Base-by-base conservation (phyloP, 2,113 vertebrate species). In the Sialia sialis region DNA sequence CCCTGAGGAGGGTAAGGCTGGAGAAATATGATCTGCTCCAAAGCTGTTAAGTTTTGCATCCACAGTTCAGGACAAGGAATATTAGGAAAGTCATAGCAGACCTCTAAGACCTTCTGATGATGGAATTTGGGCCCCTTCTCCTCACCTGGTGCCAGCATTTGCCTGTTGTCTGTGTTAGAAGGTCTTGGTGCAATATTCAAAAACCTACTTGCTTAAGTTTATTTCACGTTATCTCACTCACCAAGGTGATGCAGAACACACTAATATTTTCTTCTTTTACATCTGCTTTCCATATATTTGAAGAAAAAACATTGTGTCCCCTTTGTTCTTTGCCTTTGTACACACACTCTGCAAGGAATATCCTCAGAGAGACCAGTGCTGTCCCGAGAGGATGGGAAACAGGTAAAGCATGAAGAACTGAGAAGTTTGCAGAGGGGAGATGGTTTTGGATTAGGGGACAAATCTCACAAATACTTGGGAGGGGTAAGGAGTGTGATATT, bases 251-350 rank as follows among this genome's bases (percentile, higher is more conserved):
- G 4, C 2, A 32, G 68, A 94, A 41, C 14, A 30, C 16, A 26
- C 3, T 10, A 27, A 22, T 75, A 52, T 13, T 75, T 68, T 54
- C 8, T 59, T 58, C 9, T 48, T 91, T 87, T 76, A 3, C 27
- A 46, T 34, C 10, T 46, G 2, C 5, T 49, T 88, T 51, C 41
- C 11, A 11, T 15, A 19, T 43, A 36, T 46, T 66, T 41, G 9
- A 19, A 64, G n/a, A 48, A 84, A 66, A 11, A 48, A 7, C 21
- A 15, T 11, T 0, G 2, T 10, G 4, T 19, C 5, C 6, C 3
- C 18, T 62, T 62, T 66, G 13, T 11, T 78, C 27, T 52, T 73
- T 68, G 25, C 9, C 15, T 80, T 75, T 75, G 20, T n/a, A 15
- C 9, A 13, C 2, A 3, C 6, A 41, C n/a, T 49, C 27, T 46